phyloP scores from a whole-genome alignment of 2,797 vertebrate species.

The Phalanger gymnotis region DNA sequence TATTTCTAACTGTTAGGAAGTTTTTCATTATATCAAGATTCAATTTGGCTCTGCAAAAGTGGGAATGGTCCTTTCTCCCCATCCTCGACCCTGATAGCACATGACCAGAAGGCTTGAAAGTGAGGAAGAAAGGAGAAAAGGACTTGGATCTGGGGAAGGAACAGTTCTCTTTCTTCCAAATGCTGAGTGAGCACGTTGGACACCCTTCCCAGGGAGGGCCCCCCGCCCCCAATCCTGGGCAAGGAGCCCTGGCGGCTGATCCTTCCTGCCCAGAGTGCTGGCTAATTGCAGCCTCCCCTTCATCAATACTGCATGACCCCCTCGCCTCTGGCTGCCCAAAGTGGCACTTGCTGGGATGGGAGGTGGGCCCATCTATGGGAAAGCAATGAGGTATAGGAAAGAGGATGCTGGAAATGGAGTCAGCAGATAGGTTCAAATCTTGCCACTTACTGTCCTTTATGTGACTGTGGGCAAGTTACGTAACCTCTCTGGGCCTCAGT shows the following conservation, averaged over 20 bases:
- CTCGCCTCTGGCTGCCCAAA: not conserved
- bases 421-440: not conserved
- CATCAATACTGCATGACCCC: constrained; percentile 46
- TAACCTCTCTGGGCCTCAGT: not conserved
- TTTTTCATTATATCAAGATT: not conserved
- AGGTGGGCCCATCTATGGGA: not conserved
- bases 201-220: not conserved
- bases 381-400: not conserved
- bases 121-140: not conserved
- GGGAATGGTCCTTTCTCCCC: not conserved
- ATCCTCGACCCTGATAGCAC: not conserved
- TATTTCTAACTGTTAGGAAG: not conserved
- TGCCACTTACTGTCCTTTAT: not conserved
- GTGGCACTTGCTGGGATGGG: not conserved
- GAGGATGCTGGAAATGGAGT: not conserved
- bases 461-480: not conserved
- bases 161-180: not conserved
- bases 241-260: constrained; percentile 1
- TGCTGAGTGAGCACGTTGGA: not conserved
- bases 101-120: not conserved
- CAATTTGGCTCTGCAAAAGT: not conserved
- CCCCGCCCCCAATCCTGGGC: not conserved
- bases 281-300: constrained; percentile 38
- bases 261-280: constrained; percentile 10
- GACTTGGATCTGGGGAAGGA: not conserved